phyloP scores from a whole-genome alignment of 2,888 invertebrate genomes.

The Hoplodrina blanda region DNA sequence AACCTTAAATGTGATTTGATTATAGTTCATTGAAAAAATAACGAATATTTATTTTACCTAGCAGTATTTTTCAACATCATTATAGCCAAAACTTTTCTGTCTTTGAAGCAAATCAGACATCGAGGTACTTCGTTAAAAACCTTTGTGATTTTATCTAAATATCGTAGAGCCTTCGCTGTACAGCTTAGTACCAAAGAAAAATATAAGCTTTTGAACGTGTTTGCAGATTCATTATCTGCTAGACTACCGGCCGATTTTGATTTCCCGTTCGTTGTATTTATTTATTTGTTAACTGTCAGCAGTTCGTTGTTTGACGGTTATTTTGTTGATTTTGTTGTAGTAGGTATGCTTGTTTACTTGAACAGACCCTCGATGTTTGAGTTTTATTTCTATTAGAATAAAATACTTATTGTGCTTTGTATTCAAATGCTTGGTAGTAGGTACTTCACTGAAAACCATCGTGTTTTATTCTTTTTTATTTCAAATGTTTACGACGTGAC shows the following conservation, averaged over 20 bases:
- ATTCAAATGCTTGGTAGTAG: constrained; percentile 9
- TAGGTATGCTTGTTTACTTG: constrained; percentile 24
- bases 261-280: constrained; percentile 55
- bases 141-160: not conserved
- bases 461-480: constrained; percentile 8
- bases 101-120: not conserved
- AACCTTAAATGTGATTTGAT: not conserved
- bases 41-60: not conserved
- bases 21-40: not conserved
- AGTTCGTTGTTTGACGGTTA: constrained; percentile 48
- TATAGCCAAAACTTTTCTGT: not conserved
- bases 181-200: constrained; percentile 10
- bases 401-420: constrained; percentile 16
- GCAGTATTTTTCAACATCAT: not conserved
- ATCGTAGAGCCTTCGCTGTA: not conserved
- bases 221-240: constrained; percentile 61
- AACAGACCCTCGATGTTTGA: constrained; percentile 18
- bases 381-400: constrained; percentile 25
- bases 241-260: constrained; percentile 47
- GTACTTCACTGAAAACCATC: not conserved
- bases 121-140: not conserved
- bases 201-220: constrained; percentile 39
- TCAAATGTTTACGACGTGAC: not conserved
- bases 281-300: constrained; percentile 63
- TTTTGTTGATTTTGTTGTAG: constrained; percentile 41